Conservation (phyloP, 2,797 vertebrate genomes). For the Scarus forsteni region DNA sequence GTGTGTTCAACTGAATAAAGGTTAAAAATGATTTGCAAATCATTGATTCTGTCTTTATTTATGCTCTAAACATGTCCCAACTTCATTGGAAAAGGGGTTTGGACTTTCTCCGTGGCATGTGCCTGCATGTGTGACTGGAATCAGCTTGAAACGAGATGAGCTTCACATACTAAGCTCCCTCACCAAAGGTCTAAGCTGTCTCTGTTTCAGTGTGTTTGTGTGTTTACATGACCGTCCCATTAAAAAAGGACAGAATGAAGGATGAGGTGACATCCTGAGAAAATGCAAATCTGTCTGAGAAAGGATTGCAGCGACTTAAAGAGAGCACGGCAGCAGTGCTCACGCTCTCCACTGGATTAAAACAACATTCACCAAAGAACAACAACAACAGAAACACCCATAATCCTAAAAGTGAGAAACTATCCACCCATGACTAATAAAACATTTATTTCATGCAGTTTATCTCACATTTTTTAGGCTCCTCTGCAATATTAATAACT, state of each 20-base stretch:
- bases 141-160: constrained; percentile 27
- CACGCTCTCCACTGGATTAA: constrained; percentile 7
- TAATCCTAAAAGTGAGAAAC: constrained; percentile 22
- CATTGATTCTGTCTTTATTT: too few relatives aligned
- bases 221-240: constrained; percentile 8
- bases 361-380: background rate
- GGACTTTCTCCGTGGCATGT: too few relatives aligned
- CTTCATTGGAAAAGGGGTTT: too few relatives aligned
- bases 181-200: constrained; percentile 31
- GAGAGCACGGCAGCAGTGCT: background rate
- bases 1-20: too few relatives aligned
- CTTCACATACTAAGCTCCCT: constrained; percentile 31
- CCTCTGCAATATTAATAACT: constrained; percentile 25
- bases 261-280: constrained; percentile 34
- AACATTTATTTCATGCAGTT: background rate
- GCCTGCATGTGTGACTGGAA: constrained; percentile 12
- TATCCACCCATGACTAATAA: constrained; percentile 7
- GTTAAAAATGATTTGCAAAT: too few relatives aligned
- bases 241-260: constrained; percentile 32
- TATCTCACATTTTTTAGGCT: background rate
- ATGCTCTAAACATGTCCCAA: too few relatives aligned
- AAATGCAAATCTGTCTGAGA: constrained; percentile 42
- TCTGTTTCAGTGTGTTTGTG: constrained; percentile 11
- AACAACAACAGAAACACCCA: constrained; percentile 5
- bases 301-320: constrained; percentile 22